Evolutionary conservation across 2,797 vertebrate genomes (phyloP).

Genomic region (Heliangelus exortis): DNA sequence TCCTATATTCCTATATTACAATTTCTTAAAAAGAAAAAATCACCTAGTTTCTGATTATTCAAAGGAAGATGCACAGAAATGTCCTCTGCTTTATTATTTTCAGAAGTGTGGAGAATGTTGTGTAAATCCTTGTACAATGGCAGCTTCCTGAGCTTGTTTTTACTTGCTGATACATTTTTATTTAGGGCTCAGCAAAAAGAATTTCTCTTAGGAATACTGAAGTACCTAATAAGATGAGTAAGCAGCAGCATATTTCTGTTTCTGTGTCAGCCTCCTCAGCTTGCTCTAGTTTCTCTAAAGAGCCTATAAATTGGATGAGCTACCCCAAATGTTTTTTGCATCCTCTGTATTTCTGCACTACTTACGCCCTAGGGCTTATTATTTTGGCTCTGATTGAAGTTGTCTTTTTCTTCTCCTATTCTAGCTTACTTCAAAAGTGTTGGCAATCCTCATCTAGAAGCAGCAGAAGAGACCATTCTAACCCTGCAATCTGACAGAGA

Average conservation of each 20-base stretch:
- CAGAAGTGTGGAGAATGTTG: neutral
- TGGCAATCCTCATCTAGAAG: conserved; percentile 87
- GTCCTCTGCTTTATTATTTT: rapidly evolving
- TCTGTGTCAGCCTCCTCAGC: neutral
- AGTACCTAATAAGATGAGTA: neutral
- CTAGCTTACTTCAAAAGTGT: conserved; percentile 90
- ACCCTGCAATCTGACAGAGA: conserved; percentile 89
- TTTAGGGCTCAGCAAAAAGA: neutral
- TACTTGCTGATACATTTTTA: neutral
- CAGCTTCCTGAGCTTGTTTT: neutral
- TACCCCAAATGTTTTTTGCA: neutral
- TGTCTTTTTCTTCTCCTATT: neutral
- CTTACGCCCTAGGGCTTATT: neutral
- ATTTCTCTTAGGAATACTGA: neutral
- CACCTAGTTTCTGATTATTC: neutral
- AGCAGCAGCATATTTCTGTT: neutral
- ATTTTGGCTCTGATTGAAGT: neutral
- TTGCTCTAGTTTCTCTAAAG: neutral
- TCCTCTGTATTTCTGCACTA: neutral
- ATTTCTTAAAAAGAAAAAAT: neutral
- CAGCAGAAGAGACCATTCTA: conserved; percentile 87
- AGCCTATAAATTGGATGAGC: neutral
- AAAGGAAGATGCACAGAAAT: neutral
- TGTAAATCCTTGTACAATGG: neutral
- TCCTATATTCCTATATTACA: neutral